Conservation (phyloP, 2,888 invertebrate genomes). For the Eurois occulta region DNA sequence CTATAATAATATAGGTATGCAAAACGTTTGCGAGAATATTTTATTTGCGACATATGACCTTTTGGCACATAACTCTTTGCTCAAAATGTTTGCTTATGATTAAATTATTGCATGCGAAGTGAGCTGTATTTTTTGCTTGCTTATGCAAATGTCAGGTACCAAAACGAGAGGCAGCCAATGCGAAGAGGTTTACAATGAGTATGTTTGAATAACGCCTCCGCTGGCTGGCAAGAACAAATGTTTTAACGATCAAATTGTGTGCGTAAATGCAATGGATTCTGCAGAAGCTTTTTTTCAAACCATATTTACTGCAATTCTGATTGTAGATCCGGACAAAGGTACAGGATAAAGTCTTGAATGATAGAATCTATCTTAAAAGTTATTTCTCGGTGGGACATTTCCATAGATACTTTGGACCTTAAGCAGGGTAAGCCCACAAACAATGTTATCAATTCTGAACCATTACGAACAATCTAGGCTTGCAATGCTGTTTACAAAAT, state of each 20-base stretch:
- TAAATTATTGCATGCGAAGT: conserved; percentile 51
- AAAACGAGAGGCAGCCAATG: conserved; percentile 36
- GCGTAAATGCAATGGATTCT: conserved; percentile 13
- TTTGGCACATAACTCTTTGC: conserved; percentile 35
- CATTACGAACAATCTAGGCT: conserved; percentile 37
- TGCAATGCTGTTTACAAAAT: conserved; percentile 36
- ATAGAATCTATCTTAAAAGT: conserved; percentile 10
- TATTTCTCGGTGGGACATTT: background rate
- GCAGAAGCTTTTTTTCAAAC: conserved; percentile 30
- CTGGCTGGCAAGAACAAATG: conserved; percentile 31
- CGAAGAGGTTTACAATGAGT: conserved; percentile 30
- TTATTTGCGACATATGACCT: conserved; percentile 40
- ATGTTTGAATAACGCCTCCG: conserved; percentile 37
- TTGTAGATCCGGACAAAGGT: background rate
- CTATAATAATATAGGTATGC: conserved; percentile 29
- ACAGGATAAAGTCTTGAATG: background rate
- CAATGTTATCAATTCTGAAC: conserved; percentile 51
- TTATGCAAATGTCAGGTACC: conserved; percentile 57
- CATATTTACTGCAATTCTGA: background rate
- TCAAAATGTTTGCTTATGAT: conserved; percentile 39
- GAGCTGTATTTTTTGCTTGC: conserved; percentile 41
- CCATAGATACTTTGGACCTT: background rate
- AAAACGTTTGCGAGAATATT: conserved; percentile 32
- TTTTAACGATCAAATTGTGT: conserved; percentile 29
- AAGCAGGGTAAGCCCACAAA: conserved; percentile 8